These are phyloP conservation scores for Xestia rhomboidea DNA, from an alignment of 2,888 invertebrate genomes.

Conservation along the genomic window DNA sequence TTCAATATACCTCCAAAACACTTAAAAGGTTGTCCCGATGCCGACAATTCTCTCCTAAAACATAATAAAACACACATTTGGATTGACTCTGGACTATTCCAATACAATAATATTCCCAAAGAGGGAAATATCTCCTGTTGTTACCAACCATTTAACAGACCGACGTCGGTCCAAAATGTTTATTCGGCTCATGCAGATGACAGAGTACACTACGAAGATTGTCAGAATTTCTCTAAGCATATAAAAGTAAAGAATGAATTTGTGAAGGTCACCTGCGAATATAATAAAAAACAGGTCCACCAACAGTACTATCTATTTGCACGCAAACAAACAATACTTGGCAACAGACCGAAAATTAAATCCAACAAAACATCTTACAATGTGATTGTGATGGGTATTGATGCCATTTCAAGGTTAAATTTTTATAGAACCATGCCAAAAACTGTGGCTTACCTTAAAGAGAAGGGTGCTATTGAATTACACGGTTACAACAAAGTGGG, in stretches of 20 bases:
- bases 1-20: slow-evolving; percentile 88
- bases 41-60: slow-evolving; percentile 88
- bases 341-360: slow-evolving; percentile 58
- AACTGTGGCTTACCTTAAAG: slow-evolving; percentile 91
- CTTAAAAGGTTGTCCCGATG: slow-evolving; percentile 89
- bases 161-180: slow-evolving; percentile 84
- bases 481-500: slow-evolving; percentile 98
- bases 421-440: slow-evolving; percentile 95
- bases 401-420: slow-evolving; percentile 96
- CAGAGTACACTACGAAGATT: slow-evolving; percentile 86
- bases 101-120: slow-evolving; percentile 87
- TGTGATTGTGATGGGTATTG: slow-evolving; percentile 95
- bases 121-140: slow-evolving; percentile 90
- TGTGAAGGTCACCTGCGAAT: slow-evolving; percentile 92
- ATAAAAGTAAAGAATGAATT: slow-evolving; percentile 91
- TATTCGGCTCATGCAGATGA: slow-evolving; percentile 86
- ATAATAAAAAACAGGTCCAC: slow-evolving; percentile 88
- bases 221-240: slow-evolving; percentile 86
- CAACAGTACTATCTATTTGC: slow-evolving; percentile 93
- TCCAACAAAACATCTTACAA: slow-evolving; percentile 87
- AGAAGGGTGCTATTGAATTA: slow-evolving; percentile 93
- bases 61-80: slow-evolving; percentile 91
- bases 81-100: slow-evolving; percentile 85
- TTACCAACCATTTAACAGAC: slow-evolving; percentile 91
- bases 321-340: slow-evolving; percentile 80